Base-by-base conservation (phyloP, 2,113 vertebrate species). In the Tachysurus vachellii region DNA sequence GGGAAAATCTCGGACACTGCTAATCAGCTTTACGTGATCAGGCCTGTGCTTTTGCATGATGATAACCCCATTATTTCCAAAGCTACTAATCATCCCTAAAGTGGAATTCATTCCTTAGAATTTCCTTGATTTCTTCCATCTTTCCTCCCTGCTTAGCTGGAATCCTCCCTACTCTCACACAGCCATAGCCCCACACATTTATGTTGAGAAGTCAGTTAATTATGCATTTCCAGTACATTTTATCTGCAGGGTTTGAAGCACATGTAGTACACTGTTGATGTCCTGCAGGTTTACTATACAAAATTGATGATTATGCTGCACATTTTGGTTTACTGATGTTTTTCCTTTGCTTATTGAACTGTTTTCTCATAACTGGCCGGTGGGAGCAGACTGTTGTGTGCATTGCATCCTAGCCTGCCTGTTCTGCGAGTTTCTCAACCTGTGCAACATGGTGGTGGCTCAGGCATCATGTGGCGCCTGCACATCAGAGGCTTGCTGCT, bases 341-440 rank as follows among this genome's bases (percentile, higher is more conserved):
- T 42, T 21, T 44, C 1, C 50, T 83, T 59, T 56, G n/a, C 31
- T 59, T 54, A 57, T 59, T 83, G 0, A 64, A 84, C 28, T 80
- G 16, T 80, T 56, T 81, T 81, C 14, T 80, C 56, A 23, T 61
- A 44, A 61, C 31, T 31, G 56, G 19, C 42, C 56, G 8, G 84
- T 26, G 83, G 88, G 36, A 0, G 0, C 96, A 99, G 98, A 98
- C 93, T 98, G 98, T 93, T 99, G 97, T 31, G 97, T 99, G 91
- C 98, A 99, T 94, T 99, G 97, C 92, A 97, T 99, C 95, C 93
- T 99, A 94, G 97, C 97, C n/a, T 99, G 98, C 94, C 95, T 99
- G 91, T 99, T 99, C 95, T 99, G 98, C 87, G 97, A 99, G 95
- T 99, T 99, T 93, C 95, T 99, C 89, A 96, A 96, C 13, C 96